A percentile compares a stretch with the other conserved stretches of the same genome.
phyloP scores from a whole-genome alignment of 2,888 invertebrate species.

The Drosophila rellima region DNA sequence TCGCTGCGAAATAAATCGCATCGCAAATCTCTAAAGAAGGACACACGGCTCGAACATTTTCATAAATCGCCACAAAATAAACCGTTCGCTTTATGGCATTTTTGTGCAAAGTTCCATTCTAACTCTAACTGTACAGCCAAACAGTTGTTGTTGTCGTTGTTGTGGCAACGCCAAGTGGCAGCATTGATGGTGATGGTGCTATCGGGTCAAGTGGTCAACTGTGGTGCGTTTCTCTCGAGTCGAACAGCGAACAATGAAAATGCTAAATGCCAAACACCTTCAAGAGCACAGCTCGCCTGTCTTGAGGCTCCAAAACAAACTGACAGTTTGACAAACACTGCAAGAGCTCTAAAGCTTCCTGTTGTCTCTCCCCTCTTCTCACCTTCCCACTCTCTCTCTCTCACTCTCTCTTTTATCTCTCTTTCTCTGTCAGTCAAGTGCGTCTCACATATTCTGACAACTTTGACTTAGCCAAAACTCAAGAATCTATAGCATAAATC shows the following conservation, averaged over 20 bases:
- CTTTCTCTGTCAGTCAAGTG: constrained; percentile 62
- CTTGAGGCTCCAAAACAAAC: constrained; percentile 15
- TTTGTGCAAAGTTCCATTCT: constrained; percentile 72
- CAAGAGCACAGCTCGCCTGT: constrained; percentile 20
- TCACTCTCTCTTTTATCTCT: constrained; percentile 21
- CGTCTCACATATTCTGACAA: constrained; percentile 56
- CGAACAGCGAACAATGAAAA: constrained; percentile 67
- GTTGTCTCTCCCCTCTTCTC: neutral
- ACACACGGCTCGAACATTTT: constrained; percentile 67
- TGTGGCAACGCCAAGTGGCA: constrained; percentile 6
- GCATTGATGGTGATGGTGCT: constrained; percentile 1
- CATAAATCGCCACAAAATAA: constrained; percentile 61
- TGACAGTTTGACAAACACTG: constrained; percentile 51
- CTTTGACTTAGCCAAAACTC: constrained; percentile 73
- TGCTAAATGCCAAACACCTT: constrained; percentile 62
- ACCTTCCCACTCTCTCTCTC: constrained; percentile 15
- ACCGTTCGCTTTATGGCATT: constrained; percentile 68
- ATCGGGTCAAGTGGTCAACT: constrained; percentile 69
- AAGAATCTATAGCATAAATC: constrained; percentile 59
- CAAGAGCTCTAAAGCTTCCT: constrained; percentile 30
- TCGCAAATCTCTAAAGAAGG: constrained; percentile 60
- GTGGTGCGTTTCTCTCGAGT: constrained; percentile 38
- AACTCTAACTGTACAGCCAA: constrained; percentile 51
- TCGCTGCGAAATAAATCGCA: constrained; percentile 67
- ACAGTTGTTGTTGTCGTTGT: constrained; percentile 7